Evolutionary conservation across 2,888 invertebrate genomes (phyloP).

Genomic region (Acanthosepion pharaonis): DNA sequence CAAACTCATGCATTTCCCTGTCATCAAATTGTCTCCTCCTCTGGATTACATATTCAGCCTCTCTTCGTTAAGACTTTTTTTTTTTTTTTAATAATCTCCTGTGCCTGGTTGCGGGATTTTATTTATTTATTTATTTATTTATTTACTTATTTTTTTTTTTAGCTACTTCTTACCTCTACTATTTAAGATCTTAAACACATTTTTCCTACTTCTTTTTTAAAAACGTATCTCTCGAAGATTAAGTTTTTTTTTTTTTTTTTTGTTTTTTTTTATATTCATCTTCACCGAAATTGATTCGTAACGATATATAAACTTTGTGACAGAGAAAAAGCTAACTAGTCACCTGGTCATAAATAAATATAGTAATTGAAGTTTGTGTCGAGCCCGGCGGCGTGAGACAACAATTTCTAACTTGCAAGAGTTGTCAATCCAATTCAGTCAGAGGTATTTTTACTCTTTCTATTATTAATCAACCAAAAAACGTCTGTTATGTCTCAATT

Average conservation of each 20-base stretch:
- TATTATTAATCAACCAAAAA: no score
- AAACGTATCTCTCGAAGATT: not conserved
- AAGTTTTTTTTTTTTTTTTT: not conserved
- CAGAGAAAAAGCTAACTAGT: not conserved
- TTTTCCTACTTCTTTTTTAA: not conserved
- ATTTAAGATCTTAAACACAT: not conserved
- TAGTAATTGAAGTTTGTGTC: conserved; percentile 33
- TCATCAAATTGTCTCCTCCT: no score
- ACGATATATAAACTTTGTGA: not conserved
- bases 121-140: no score
- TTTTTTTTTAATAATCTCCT: no score
- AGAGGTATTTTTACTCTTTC: no score
- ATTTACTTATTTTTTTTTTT: not conserved
- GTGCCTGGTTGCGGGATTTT: no score
- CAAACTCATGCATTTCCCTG: no score
- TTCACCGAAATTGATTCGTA: not conserved
- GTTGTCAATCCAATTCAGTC: no score
- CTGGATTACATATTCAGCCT: no score
- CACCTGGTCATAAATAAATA: not conserved
- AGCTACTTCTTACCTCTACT: not conserved
- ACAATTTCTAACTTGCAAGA: not conserved
- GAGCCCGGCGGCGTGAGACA: no score
- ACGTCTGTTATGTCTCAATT: no score
- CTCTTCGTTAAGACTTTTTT: no score
- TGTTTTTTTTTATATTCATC: not conserved